Base-by-base conservation (phyloP, 2,113 vertebrate species). In the Ailurus styani region DNA sequence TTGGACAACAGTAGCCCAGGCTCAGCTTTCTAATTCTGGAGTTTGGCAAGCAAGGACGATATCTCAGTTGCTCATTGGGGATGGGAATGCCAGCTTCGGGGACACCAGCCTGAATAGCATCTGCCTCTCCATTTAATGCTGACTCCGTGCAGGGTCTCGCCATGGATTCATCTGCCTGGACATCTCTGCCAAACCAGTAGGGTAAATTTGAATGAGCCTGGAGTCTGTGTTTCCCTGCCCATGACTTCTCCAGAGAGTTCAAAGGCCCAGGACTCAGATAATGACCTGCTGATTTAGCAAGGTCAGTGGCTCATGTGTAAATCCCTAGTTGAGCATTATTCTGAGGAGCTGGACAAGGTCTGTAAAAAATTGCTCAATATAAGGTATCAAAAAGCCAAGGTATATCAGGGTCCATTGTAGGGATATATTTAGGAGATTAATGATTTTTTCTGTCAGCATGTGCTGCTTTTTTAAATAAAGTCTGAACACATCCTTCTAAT, bases 1-100 rank as follows among this genome's bases (percentile, higher is more conserved):
- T 10, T 52, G 95, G 82, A 79, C 86, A 75, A 60, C 37, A 57
- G 72, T 50, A 94, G 47, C 21, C n/a, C 55, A 52, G 77, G 87
- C 77, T 86, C 54, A 94, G 90, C 85, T 97, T 91, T 97, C 95
- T 94, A 87, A 96, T 96, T 88, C 55, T 85, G 66, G 90, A 85
- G 66, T 73, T 84, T 97, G 96, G 96, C 95, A 96, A 79, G 66
- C 82, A 73, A 0, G 3, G 40, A 62, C 6, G 23, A 25, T 55
- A n/a, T 75, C 90, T 94, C 5, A 0, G 86, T 68, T 60, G 64
- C 47, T 95, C 64, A 11, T 0, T 90, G 57, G 57, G 82, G 42
- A 6, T 87, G 66, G 88, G n/a, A 66, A 78, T 6, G 60, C 54
- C 91, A 93, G 77, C 31, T 87, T 47, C 12, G 40, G 70, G 52